Percentiles rank a stretch among this genome's conserved stretches.
These are phyloP conservation scores for Synergus gifuensis DNA, from an alignment of 2,888 invertebrate species.

Conservation along the genomic window DNA sequence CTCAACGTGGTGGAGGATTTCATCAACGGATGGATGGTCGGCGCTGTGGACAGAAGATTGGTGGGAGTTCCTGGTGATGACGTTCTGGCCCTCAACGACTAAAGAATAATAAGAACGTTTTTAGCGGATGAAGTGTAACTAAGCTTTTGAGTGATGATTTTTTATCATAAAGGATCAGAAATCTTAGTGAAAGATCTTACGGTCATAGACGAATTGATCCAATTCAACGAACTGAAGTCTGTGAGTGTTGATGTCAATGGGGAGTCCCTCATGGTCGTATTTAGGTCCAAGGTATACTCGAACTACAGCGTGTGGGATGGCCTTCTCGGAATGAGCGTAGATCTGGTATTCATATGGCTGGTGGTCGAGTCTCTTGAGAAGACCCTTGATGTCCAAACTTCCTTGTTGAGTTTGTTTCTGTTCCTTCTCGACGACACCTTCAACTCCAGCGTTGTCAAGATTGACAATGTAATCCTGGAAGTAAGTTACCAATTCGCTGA, in stretches of 20 bases:
- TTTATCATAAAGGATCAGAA: neutral
- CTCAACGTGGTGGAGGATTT: conserved; percentile 83
- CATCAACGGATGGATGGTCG: conserved; percentile 81
- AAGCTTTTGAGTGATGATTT: neutral
- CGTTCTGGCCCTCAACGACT: conserved; percentile 84
- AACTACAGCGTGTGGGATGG: conserved; percentile 82
- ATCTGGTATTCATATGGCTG: conserved; percentile 83
- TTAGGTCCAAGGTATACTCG: conserved; percentile 86
- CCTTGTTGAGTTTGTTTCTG: conserved; percentile 66
- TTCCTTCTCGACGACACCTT: conserved; percentile 44
- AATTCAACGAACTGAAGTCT: conserved; percentile 83
- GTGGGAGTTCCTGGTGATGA: conserved; percentile 84
- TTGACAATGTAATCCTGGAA: conserved; percentile 84
- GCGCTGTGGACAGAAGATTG: conserved; percentile 78
- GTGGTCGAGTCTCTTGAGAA: conserved; percentile 86
- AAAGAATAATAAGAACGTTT: conserved; percentile 41
- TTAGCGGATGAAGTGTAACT: too few relatives aligned
- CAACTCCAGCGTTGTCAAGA: conserved; percentile 79
- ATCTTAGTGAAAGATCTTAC: conserved; percentile 74
- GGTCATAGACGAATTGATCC: conserved; percentile 79
- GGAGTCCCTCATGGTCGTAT: conserved; percentile 80
- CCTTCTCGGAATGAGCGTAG: conserved; percentile 81
- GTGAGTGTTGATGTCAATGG: conserved; percentile 81
- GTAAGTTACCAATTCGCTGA: conserved; percentile 84
- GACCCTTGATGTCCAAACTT: conserved; percentile 79